Percentiles rank a stretch among this genome's conserved stretches.
These are phyloP conservation scores for Eleginops maclovinus DNA, from an alignment of 2,113 vertebrate genomes.

Conservation along the genomic window DNA sequence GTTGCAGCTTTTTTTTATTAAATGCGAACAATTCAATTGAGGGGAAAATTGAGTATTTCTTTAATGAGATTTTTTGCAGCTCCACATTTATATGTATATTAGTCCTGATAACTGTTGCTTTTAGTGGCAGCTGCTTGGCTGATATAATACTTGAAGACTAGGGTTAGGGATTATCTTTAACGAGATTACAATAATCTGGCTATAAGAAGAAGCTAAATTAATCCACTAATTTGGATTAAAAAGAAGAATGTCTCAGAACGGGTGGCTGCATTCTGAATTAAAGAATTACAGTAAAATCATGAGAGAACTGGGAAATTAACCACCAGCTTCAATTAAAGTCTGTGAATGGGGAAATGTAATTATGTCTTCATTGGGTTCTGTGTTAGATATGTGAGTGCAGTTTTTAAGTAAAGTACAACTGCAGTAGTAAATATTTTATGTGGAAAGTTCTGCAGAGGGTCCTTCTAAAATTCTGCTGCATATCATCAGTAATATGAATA, in stretches of 20 bases:
- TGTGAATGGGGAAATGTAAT: conserved; percentile 18
- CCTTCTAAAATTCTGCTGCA: neutral
- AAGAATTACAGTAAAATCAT: conserved; percentile 29
- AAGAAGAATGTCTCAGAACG: conserved; percentile 37
- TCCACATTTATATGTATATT: conserved; percentile 48
- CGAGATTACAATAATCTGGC: conserved; percentile 76
- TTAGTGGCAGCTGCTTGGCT: conserved; percentile 43
- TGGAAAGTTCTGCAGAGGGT: conserved; percentile 2
- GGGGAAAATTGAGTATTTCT: conserved; percentile 60
- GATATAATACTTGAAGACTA: conserved; percentile 53
- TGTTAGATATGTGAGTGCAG: neutral
- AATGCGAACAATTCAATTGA: conserved; percentile 67
- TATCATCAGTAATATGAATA: neutral
- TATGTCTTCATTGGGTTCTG: neutral
- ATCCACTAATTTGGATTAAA: conserved; percentile 69
- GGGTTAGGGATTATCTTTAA: conserved; percentile 71
- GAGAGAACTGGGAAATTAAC: conserved; percentile 16
- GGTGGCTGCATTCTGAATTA: conserved; percentile 16
- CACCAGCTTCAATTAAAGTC: conserved; percentile 35
- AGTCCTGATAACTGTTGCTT: conserved; percentile 38
- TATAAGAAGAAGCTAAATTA: conserved; percentile 60
- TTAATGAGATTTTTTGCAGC: conserved; percentile 58
- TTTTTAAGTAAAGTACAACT: conserved; percentile 24
- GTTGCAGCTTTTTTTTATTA: conserved; percentile 58
- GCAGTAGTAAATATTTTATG: conserved; percentile 12